Evolutionary conservation across 1,140 invertebrate species (phyloP), one percentile per base, ranked within the genome.

Genomic region (Drosophila neocordata): DNA sequence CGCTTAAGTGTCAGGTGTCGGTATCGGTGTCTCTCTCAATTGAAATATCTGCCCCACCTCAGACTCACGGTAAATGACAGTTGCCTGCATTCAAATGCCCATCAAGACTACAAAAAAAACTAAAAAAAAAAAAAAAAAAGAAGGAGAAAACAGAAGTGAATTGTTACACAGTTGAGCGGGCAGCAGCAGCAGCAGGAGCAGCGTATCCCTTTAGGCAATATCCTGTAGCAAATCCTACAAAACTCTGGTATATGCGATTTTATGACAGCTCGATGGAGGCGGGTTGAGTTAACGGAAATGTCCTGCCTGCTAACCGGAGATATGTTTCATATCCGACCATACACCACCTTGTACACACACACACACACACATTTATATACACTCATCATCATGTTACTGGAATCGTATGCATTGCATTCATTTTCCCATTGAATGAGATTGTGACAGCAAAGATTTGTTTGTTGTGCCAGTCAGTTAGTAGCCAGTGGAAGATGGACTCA

Each of bases 291-390:
- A 67, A 59, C 83, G 89, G 89, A 90, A 87, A 89, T 90, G 89
- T 90, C 89, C 89, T 87, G 89, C 89, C 89, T 84, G 84, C 77
- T 80, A 80, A 89, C 89, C 89, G 89, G 89, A 90, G 89, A 90
- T 90, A 87, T 73, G 84, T 87, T 90, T 87, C 84, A 90, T 90
- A 90, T 90, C 89, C 89, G 89, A 61, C 15, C 75, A 78, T 77
- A 87, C 71, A 63, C 64, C 65, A 64, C 65, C 65, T n/a, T n/a
- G n/a, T n/a, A n/a, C n/a, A n/a, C n/a, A n/a, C n/a, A n/a, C n/a
- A n/a, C n/a, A n/a, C n/a, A n/a, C n/a, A n/a, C n/a, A n/a, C n/a
- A n/a, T n/a, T n/a, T n/a, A n/a, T n/a, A n/a, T n/a, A n/a, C n/a
- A n/a, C n/a, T n/a, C n/a, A n/a, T n/a, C n/a, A n/a, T n/a, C n/a